Conservation (phyloP, 2,888 invertebrate genomes). For the Molanna angustata region DNA sequence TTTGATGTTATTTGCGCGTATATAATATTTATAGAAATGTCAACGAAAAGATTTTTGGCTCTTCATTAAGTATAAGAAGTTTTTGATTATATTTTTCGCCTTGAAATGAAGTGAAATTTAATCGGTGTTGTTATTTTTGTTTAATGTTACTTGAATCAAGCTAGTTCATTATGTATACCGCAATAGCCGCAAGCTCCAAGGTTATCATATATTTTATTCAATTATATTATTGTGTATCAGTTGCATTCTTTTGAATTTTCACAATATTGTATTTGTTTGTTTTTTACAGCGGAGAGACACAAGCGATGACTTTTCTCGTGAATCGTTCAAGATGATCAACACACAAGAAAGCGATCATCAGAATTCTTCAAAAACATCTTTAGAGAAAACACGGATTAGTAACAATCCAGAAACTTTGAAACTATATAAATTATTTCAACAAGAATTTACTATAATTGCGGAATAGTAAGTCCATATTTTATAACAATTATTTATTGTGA, state of each 20-base stretch:
- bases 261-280: conserved; percentile 5
- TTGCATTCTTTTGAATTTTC: background rate
- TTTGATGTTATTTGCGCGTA: no score
- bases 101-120: no score
- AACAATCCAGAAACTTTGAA: conserved; percentile 21
- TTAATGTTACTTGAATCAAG: background rate
- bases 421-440: conserved; percentile 59
- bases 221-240: background rate
- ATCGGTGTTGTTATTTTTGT: no score
- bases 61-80: no score
- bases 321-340: conserved; percentile 18
- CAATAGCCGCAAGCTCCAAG: conserved; percentile 27
- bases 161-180: conserved; percentile 21
- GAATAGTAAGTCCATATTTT: conserved; percentile 74
- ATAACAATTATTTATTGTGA: background rate
- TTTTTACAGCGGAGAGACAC: conserved; percentile 15
- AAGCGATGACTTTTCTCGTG: conserved; percentile 18
- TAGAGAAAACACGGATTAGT: conserved; percentile 7
- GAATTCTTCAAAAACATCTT: background rate
- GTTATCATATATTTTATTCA: conserved; percentile 10
- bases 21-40: no score
- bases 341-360: conserved; percentile 16
- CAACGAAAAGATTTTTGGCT: no score
- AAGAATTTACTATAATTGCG: conserved; percentile 87
- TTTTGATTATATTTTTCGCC: no score